Percentiles rank a stretch among this genome's conserved stretches.
These are phyloP conservation scores for Mimas tiliae DNA, from an alignment of 2,888 invertebrate species.

Conservation along the genomic window DNA sequence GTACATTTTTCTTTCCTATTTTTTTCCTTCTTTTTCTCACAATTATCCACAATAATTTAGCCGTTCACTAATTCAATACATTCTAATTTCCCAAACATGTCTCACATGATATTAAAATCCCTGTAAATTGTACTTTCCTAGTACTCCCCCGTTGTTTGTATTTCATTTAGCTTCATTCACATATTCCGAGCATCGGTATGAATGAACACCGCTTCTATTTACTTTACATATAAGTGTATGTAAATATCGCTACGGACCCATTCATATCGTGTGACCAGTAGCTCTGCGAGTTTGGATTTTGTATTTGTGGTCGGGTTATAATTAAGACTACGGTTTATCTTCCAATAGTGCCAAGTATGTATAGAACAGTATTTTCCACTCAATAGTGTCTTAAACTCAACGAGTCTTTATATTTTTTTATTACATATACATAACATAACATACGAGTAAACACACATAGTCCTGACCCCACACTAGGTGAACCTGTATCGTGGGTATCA, in stretches of 20 bases:
- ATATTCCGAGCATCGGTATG: neutral
- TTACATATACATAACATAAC: too few species aligned
- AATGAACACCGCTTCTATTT: slow-evolving; percentile 5
- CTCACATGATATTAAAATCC: neutral
- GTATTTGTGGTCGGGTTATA: neutral
- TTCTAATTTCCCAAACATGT: neutral
- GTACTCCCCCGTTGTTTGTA: slow-evolving; percentile 1
- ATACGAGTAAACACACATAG: neutral
- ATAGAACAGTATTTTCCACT: too few species aligned
- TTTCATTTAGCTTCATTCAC: slow-evolving; percentile 3
- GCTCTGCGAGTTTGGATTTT: neutral
- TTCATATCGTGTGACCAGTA: slow-evolving; percentile 1
- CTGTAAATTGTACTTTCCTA: neutral
- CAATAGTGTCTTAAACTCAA: too few species aligned
- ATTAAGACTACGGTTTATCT: neutral
- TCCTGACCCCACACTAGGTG: too few species aligned
- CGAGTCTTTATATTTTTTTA: too few species aligned
- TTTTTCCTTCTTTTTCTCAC: neutral
- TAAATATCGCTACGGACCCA: neutral
- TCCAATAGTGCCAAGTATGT: too few species aligned
- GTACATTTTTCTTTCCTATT: too few species aligned
- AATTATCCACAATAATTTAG: neutral
- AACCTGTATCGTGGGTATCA: too few species aligned
- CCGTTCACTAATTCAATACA: neutral
- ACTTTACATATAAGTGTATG: neutral